These are phyloP conservation scores for Cecidostiba fungosa DNA, from an alignment of 2,888 invertebrate species.

Conservation along the genomic window DNA sequence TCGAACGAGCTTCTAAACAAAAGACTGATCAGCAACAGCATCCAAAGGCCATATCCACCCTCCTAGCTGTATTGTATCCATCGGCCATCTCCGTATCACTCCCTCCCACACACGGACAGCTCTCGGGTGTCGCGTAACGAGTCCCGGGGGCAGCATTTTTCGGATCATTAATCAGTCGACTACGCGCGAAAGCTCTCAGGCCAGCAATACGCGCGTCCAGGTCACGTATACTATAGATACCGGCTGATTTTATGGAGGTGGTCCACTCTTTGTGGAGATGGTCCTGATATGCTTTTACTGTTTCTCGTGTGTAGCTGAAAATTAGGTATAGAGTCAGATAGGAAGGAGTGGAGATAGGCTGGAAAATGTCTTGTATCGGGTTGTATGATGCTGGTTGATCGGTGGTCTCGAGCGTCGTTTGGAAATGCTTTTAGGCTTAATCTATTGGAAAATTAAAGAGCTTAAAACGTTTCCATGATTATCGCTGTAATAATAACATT, in stretches of 20 bases:
- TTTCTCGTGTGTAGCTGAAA: neutral
- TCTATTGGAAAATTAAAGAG: neutral
- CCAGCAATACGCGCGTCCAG: neutral
- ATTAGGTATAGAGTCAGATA: neutral
- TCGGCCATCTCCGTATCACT: neutral
- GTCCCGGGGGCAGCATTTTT: constrained; percentile 53
- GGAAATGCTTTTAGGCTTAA: neutral
- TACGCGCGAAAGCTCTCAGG: constrained; percentile 55
- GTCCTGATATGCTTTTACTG: neutral
- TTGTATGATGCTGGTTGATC: neutral
- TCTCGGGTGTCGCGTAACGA: constrained; percentile 9
- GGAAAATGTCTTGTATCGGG: neutral
- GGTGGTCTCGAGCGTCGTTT: neutral
- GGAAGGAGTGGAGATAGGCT: neutral
- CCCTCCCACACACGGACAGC: neutral
- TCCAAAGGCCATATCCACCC: neutral
- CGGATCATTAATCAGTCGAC: constrained; percentile 39
- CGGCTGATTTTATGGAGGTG: neutral
- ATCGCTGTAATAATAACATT: too few relatives aligned
- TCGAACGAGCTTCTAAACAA: neutral
- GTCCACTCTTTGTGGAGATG: neutral
- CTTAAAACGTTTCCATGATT: too few relatives aligned
- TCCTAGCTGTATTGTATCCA: neutral
- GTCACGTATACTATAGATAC: neutral
- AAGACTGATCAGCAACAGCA: neutral